phyloP scores from a whole-genome alignment of 1,140 invertebrate genomes.

The Acyrthosiphon pisum region DNA sequence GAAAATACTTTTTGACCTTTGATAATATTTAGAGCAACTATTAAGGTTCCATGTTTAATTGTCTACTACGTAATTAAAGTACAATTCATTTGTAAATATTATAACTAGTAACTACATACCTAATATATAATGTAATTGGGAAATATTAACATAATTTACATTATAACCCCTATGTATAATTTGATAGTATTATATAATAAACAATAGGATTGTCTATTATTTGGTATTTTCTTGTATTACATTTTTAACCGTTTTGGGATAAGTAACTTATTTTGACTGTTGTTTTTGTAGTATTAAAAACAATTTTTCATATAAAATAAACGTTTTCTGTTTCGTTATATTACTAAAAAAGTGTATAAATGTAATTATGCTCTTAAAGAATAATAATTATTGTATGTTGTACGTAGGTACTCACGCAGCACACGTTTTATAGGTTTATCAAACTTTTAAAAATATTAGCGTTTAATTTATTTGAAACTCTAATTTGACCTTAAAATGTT shows the following conservation, averaged over 20 bases:
- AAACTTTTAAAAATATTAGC: neutral
- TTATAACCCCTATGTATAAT: neutral
- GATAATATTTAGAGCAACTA: conserved; percentile 2
- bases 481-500: neutral
- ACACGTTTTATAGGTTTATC: neutral
- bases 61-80: neutral
- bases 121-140: neutral
- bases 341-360: neutral
- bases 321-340: neutral
- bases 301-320: neutral
- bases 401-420: neutral
- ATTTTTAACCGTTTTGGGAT: neutral
- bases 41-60: neutral
- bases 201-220: too few relatives aligned
- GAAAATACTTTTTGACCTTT: neutral
- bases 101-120: neutral
- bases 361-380: too few relatives aligned
- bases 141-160: neutral
- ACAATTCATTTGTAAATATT: too few relatives aligned
- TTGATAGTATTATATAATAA: neutral
- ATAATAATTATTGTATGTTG: neutral
- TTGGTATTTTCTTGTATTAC: neutral
- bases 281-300: neutral
- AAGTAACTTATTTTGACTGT: neutral
- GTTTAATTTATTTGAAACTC: neutral